phyloP scores from a whole-genome alignment of 2,797 vertebrate genomes.

The Merluccius polli region DNA sequence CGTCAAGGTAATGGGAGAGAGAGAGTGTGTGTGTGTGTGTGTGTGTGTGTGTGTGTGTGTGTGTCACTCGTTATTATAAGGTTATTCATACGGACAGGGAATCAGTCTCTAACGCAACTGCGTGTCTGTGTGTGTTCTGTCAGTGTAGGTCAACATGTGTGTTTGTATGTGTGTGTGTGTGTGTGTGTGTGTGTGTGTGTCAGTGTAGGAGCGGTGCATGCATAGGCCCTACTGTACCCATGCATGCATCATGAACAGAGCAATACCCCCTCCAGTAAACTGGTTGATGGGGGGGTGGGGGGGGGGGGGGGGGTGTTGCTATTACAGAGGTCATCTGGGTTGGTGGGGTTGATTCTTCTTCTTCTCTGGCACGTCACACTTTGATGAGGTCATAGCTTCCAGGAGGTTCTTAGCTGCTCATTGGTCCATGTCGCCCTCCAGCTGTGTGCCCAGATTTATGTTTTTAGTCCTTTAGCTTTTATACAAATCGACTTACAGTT shows the following conservation, averaged over 20 bases:
- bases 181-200: neutral
- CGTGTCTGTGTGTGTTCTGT: neutral
- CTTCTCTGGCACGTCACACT: too few species aligned
- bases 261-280: too few species aligned
- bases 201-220: too few species aligned
- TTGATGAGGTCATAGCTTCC: neutral
- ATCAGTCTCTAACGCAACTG: neutral
- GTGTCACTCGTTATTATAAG: neutral
- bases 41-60: neutral
- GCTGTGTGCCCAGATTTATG: neutral
- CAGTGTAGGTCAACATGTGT: neutral
- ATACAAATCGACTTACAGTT: neutral
- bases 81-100: neutral
- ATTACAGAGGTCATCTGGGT: too few species aligned
- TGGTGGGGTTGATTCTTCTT: too few species aligned
- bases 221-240: too few species aligned
- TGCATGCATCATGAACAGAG: too few species aligned
- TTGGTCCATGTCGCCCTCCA: neutral
- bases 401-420: neutral
- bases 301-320: too few species aligned
- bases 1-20: conserved; percentile 73
- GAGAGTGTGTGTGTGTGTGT: conserved; percentile 1
- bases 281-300: too few species aligned
- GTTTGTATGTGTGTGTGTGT: neutral
- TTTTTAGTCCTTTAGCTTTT: neutral